phyloP scores from a whole-genome alignment of 2,113 vertebrate species.

The Petrocephalus microphthalmus region DNA sequence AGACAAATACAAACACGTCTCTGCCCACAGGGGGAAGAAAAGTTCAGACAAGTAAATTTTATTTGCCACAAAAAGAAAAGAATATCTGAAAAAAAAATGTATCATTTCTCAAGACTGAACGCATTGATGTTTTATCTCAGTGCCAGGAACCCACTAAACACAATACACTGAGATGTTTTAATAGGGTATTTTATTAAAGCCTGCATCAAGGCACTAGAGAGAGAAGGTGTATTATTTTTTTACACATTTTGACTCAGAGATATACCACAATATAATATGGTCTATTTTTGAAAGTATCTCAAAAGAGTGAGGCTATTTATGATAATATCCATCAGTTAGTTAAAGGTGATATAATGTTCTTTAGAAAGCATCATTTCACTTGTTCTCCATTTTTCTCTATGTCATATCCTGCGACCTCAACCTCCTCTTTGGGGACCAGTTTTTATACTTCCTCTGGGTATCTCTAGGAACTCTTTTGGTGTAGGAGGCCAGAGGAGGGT shows the following conservation, averaged over 20 bases:
- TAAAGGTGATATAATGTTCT: neutral
- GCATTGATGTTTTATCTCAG: neutral
- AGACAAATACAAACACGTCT: constrained; percentile 26
- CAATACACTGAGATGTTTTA: neutral
- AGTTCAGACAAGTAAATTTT: neutral
- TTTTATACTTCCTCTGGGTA: neutral
- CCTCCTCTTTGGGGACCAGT: neutral
- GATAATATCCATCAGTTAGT: too few species aligned
- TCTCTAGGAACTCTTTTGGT: neutral
- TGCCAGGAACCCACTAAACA: neutral
- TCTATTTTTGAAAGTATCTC: neutral
- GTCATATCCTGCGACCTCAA: neutral
- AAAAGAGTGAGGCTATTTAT: neutral
- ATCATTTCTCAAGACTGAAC: neutral
- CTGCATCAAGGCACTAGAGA: neutral
- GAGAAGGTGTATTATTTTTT: neutral
- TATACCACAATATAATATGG: neutral
- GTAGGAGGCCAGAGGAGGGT: neutral
- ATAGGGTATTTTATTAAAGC: neutral
- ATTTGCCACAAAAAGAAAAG: neutral
- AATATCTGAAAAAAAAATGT: neutral
- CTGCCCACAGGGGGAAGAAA: constrained; percentile 5
- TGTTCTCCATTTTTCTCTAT: too few species aligned
- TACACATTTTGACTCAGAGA: neutral
- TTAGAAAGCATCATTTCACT: neutral